These are phyloP conservation scores for Eristalis arbustorum DNA, from an alignment of 2,888 invertebrate species.

Conservation along the genomic window DNA sequence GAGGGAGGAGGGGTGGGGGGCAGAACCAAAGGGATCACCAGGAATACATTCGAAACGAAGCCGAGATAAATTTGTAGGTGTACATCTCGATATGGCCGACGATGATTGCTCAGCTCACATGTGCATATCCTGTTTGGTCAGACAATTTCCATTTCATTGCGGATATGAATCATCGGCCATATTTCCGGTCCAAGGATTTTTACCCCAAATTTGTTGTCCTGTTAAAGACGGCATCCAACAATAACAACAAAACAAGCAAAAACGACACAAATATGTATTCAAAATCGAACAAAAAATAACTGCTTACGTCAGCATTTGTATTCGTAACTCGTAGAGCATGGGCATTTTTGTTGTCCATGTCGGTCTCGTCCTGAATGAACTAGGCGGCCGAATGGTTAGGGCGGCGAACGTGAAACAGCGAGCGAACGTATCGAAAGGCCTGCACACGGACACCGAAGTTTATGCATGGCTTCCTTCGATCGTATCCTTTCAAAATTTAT, in stretches of 20 bases:
- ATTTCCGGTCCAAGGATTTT: slow-evolving; percentile 70
- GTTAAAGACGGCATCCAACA: slow-evolving; percentile 36
- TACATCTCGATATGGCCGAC: slow-evolving; percentile 53
- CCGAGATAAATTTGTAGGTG: slow-evolving; percentile 56
- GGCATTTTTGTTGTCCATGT: slow-evolving; percentile 42
- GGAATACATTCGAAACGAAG: slow-evolving; percentile 31
- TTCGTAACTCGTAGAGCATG: slow-evolving; percentile 54
- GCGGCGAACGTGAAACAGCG: neutral
- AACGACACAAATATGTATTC: slow-evolving; percentile 53
- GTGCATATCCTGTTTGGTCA: slow-evolving; percentile 70
- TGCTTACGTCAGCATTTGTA: slow-evolving; percentile 66
- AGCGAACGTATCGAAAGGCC: slow-evolving; percentile 27
- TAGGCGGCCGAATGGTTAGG: neutral
- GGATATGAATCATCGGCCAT: slow-evolving; percentile 70
- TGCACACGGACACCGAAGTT: slow-evolving; percentile 51
- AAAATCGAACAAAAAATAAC: slow-evolving; percentile 39
- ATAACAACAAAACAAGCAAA: slow-evolving; percentile 27
- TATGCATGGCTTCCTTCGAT: slow-evolving; percentile 66
- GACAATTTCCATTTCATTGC: slow-evolving; percentile 71
- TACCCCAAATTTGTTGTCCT: slow-evolving; percentile 69
- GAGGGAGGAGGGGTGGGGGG: no score
- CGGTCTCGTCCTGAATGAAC: neutral
- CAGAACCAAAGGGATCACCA: slow-evolving; percentile 38
- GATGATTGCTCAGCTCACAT: slow-evolving; percentile 70
- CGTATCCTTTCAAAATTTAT: slow-evolving; percentile 68